Evolutionary conservation across 2,888 invertebrate genomes (phyloP).

Genomic region (Netelia melanura): DNA sequence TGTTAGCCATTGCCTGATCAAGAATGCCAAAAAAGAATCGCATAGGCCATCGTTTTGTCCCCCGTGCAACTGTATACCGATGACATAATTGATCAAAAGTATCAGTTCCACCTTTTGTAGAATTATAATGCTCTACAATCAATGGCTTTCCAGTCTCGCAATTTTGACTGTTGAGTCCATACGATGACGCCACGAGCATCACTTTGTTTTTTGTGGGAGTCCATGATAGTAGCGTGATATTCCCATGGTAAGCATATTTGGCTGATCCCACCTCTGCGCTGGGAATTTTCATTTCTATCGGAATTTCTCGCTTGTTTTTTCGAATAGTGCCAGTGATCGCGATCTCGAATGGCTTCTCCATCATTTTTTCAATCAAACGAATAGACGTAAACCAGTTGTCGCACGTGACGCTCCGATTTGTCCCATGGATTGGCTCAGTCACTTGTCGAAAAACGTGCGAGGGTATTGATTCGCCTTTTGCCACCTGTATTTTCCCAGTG

Average conservation of each 20-base stretch:
- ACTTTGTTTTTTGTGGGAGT: constrained; percentile 66
- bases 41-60: constrained; percentile 31
- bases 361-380: constrained; percentile 26
- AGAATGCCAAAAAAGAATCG: constrained; percentile 21
- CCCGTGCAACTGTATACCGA: neutral
- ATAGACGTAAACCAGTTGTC: constrained; percentile 60
- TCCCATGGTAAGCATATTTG: constrained; percentile 7
- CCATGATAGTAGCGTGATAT: constrained; percentile 51
- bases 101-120: constrained; percentile 54
- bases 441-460: neutral
- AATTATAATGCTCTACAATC: constrained; percentile 50
- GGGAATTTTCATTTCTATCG: constrained; percentile 41
- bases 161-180: constrained; percentile 34
- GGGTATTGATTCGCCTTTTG: neutral
- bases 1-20: constrained; percentile 8
- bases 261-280: neutral
- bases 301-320: constrained; percentile 55
- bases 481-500: constrained; percentile 16
- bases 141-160: constrained; percentile 47
- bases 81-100: constrained; percentile 67
- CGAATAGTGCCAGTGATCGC: constrained; percentile 49
- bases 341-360: constrained; percentile 30
- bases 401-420: constrained; percentile 44
- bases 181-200: constrained; percentile 60
- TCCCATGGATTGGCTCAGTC: constrained; percentile 48